Conservation (phyloP, 2,113 vertebrate genomes). For the Poeciliopsis prolifica region DNA sequence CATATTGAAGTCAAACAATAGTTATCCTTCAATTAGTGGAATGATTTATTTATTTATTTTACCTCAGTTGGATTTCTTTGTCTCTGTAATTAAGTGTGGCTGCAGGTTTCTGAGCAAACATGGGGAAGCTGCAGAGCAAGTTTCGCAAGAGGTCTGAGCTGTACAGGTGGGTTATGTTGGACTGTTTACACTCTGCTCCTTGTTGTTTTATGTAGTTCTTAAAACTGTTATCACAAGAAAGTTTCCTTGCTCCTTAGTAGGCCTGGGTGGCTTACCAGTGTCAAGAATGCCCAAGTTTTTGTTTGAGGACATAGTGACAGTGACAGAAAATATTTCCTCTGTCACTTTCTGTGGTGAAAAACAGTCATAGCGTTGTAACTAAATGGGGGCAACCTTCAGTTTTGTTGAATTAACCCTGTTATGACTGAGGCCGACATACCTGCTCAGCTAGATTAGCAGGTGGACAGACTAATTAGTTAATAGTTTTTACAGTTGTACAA, state of each 20-base stretch:
- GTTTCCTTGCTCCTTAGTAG: background rate
- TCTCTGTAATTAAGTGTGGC: constrained; percentile 30
- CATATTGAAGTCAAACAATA: background rate
- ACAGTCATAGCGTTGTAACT: too few relatives aligned
- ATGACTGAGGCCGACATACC: too few relatives aligned
- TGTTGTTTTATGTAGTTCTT: background rate
- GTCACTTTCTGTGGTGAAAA: too few relatives aligned
- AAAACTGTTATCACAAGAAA: background rate
- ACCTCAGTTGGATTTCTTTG: background rate
- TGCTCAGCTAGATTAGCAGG: too few relatives aligned
- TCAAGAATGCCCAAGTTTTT: background rate
- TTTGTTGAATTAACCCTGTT: too few relatives aligned
- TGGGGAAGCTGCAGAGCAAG: constrained; percentile 96
- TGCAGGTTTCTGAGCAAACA: constrained; percentile 61
- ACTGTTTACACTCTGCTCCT: background rate
- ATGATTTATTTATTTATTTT: background rate
- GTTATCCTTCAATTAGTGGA: background rate
- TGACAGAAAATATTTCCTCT: too few relatives aligned
- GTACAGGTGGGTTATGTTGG: constrained; percentile 82
- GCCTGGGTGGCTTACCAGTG: background rate
- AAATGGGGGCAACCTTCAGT: too few relatives aligned
- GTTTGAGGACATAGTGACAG: background rate
- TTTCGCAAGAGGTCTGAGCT: constrained; percentile 80
- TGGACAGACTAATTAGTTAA: too few relatives aligned
- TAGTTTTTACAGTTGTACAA: too few relatives aligned